A percentile compares a stretch with the other conserved stretches of the same genome.
Conservation (phyloP, 2,888 invertebrate species). For the Heteromyza rotundicornis region DNA sequence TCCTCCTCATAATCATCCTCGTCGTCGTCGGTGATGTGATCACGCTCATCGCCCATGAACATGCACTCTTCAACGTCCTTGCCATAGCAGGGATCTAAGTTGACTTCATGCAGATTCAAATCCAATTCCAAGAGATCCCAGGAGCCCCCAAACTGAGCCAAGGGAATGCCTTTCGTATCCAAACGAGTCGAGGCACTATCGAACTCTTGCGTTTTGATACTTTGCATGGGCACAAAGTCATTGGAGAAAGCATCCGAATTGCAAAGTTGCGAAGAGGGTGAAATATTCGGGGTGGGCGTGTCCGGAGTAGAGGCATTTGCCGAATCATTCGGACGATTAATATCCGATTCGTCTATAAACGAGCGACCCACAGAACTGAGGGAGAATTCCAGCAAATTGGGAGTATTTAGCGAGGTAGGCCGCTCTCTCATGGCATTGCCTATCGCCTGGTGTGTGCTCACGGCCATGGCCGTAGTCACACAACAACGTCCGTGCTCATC, state of each 20-base stretch:
- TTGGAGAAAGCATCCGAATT: conserved; percentile 69
- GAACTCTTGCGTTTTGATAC: conserved; percentile 18
- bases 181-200: conserved; percentile 5
- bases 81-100: conserved; percentile 69
- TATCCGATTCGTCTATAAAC: conserved; percentile 58
- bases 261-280: conserved; percentile 62
- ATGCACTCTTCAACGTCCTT: conserved; percentile 70
- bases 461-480: conserved; percentile 23
- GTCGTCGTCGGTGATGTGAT: conserved; percentile 23
- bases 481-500: conserved; percentile 31
- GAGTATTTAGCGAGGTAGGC: background rate
- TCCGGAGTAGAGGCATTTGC: conserved; percentile 66
- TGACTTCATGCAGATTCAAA: conserved; percentile 68
- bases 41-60: conserved; percentile 64
- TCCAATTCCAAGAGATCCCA: conserved; percentile 72
- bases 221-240: conserved; percentile 64
- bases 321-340: conserved; percentile 28
- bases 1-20: conserved; percentile 33
- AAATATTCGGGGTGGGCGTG: conserved; percentile 71
- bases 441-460: background rate
- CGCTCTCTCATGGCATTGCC: background rate
- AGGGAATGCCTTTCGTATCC: conserved; percentile 40
- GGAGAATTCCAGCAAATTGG: conserved; percentile 58
- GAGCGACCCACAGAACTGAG: conserved; percentile 62
- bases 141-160: conserved; percentile 65